phyloP scores from a whole-genome alignment of 2,888 invertebrate genomes.

The Tenthredo mesomela region DNA sequence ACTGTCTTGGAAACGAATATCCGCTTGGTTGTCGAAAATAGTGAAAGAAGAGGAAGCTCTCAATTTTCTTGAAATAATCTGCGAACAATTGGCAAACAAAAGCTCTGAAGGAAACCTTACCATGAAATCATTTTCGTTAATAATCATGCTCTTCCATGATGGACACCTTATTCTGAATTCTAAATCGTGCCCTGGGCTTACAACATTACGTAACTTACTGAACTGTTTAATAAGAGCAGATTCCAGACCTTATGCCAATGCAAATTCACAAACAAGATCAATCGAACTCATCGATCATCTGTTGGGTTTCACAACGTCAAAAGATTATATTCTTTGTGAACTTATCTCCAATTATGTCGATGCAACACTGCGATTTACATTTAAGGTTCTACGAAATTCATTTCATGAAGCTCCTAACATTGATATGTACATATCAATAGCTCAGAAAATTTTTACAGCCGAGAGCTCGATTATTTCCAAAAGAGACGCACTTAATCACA shows the following conservation, averaged over 20 bases:
- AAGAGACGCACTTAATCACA: not conserved
- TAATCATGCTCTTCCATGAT: constrained; percentile 66
- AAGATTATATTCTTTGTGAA: constrained; percentile 38
- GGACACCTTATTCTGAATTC: constrained; percentile 61
- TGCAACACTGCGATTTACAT: constrained; percentile 59
- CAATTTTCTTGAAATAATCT: constrained; percentile 59
- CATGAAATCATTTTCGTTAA: constrained; percentile 63
- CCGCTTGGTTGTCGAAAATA: constrained; percentile 59
- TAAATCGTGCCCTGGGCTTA: constrained; percentile 56
- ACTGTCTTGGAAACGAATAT: constrained; percentile 61
- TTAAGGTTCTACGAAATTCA: constrained; percentile 58
- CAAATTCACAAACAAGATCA: constrained; percentile 56
- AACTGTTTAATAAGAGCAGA: constrained; percentile 61
- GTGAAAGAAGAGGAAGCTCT: constrained; percentile 55
- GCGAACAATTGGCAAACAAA: constrained; percentile 52
- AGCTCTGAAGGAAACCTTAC: constrained; percentile 47
- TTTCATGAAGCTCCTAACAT: constrained; percentile 55
- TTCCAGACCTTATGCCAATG: constrained; percentile 68
- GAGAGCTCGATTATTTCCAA: not conserved
- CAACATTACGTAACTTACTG: constrained; percentile 61
- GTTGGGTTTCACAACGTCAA: constrained; percentile 52
- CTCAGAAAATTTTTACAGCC: constrained; percentile 19
- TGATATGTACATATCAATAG: constrained; percentile 54
- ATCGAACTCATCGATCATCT: constrained; percentile 64
- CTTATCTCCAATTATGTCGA: constrained; percentile 56